Evolutionary conservation across 2,113 vertebrate species (phyloP).

Genomic region (Hydropotes inermis): DNA sequence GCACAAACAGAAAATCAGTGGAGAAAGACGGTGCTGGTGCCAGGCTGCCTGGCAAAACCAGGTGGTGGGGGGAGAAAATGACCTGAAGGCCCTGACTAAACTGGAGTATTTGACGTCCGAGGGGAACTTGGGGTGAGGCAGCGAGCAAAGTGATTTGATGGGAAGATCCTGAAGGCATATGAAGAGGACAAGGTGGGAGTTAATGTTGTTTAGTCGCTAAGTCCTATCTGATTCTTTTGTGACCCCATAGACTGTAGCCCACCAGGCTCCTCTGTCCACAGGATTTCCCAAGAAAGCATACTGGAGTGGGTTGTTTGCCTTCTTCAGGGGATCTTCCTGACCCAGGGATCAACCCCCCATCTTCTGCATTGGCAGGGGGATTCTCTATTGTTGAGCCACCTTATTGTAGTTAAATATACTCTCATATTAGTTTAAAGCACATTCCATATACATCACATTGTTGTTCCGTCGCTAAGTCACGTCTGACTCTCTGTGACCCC

Average conservation of each 20-base stretch:
- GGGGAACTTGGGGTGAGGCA: neutral
- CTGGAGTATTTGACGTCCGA: neutral
- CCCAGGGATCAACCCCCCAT: neutral
- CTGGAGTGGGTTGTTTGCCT: neutral
- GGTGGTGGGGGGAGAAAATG: neutral
- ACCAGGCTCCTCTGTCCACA: neutral
- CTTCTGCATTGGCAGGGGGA: neutral
- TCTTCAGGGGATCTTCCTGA: neutral
- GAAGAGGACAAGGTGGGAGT: neutral
- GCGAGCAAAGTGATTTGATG: neutral
- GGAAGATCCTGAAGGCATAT: neutral
- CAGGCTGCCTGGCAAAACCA: neutral
- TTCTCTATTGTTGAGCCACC: neutral
- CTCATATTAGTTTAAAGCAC: neutral
- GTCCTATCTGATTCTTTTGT: neutral
- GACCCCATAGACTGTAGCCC: neutral
- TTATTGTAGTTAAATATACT: neutral
- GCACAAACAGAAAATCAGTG: neutral
- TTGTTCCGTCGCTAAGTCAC: neutral
- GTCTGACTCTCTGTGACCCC: neutral
- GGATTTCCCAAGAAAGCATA: neutral
- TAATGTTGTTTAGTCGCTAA: neutral
- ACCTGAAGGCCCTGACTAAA: too few species aligned
- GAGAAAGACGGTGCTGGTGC: neutral
- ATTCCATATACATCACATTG: neutral